These are phyloP conservation scores for Percina caprodes DNA, from an alignment of 2,113 vertebrate genomes.

Conservation along the genomic window DNA sequence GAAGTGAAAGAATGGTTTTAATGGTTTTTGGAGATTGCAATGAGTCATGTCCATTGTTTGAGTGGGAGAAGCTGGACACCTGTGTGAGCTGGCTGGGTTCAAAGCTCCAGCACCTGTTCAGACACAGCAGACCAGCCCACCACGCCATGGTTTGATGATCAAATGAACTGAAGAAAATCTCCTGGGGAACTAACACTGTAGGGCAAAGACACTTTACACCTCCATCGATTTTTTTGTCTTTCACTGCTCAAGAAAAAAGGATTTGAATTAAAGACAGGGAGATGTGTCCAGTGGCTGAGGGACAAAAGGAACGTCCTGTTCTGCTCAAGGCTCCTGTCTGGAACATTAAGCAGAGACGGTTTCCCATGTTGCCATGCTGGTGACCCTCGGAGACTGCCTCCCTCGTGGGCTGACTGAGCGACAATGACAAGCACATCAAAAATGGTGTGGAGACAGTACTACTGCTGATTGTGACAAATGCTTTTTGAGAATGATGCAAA, in stretches of 20 bases:
- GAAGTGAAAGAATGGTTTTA: neutral
- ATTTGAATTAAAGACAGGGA: conserved; percentile 62
- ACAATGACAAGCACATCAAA: conserved; percentile 54
- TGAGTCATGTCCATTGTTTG: conserved; percentile 44
- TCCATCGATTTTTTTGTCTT: conserved; percentile 63
- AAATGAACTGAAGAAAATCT: conserved; percentile 67
- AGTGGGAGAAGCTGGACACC: conserved; percentile 66
- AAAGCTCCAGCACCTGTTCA: conserved; percentile 55
- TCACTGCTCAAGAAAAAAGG: conserved; percentile 36
- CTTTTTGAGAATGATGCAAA: conserved; percentile 11
- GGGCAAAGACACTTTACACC: conserved; percentile 42
- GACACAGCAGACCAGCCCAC: conserved; percentile 40
- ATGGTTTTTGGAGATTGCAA: conserved; percentile 25
- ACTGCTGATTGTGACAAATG: conserved; percentile 42
- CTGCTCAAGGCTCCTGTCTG: conserved; percentile 70
- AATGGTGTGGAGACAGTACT: conserved; percentile 40
- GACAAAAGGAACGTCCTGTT: conserved; percentile 71
- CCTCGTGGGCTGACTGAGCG: conserved; percentile 48
- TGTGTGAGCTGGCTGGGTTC: conserved; percentile 56
- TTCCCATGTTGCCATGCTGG: conserved; percentile 64
- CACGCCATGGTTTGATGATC: conserved; percentile 55
- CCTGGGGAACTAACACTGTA: conserved; percentile 51
- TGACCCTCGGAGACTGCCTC: conserved; percentile 60
- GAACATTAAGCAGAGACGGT: conserved; percentile 74
- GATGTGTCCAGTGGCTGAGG: conserved; percentile 64